Base-by-base conservation (phyloP, 2,797 vertebrate genomes). In the Amniataba percoides region DNA sequence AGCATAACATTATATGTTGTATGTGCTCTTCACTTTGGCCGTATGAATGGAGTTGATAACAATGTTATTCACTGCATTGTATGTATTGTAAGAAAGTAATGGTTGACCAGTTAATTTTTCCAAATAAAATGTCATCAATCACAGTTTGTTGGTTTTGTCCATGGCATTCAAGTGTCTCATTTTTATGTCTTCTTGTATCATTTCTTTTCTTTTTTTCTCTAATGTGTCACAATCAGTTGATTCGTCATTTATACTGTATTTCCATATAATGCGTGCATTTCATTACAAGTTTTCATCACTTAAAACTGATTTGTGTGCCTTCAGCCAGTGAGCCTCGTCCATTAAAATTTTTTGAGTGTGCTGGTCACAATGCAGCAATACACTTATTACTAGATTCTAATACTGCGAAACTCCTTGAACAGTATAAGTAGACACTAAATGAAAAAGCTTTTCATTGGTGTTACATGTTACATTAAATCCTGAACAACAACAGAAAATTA, bases 121-220 rank as follows among this genome's bases (percentile, higher is more conserved):
- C 86, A 87, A 95, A 95, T 95, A 95, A 95, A 95, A 91, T 80
- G 16, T 85, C 92, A 94, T 93, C 87, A 88, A 89, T 93, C 88
- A 81, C 89, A 83, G 74, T 91, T 84, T 83, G 88, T 92, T 90
- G 82, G 83, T 93, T 71, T 93, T 92, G 85, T 90, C 88, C 90
- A 91, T 89, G 55, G 66, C 87, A 87, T 91, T 87, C 60, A 56
- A 43, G 36, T 74, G 74, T 89, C 61, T 89, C 86, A 86, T 92
- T 82, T 80, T 61, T 86, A 25, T 77, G 76, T 90, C 64, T 87
- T 78, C 61, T 68, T 84, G 59, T 83, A 71, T 88, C 12, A 39
- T 67, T 83, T 77, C 7, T 48, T 36, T 71, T 46, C 5, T 80
- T 72, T 69, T 75, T 7, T 73, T 75, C 53, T 23, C 58, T 11